A percentile compares a stretch with the other conserved stretches of the same genome.
Evolutionary conservation across 2,888 invertebrate genomes (phyloP).

Genomic region (Epicampocera succincta): DNA sequence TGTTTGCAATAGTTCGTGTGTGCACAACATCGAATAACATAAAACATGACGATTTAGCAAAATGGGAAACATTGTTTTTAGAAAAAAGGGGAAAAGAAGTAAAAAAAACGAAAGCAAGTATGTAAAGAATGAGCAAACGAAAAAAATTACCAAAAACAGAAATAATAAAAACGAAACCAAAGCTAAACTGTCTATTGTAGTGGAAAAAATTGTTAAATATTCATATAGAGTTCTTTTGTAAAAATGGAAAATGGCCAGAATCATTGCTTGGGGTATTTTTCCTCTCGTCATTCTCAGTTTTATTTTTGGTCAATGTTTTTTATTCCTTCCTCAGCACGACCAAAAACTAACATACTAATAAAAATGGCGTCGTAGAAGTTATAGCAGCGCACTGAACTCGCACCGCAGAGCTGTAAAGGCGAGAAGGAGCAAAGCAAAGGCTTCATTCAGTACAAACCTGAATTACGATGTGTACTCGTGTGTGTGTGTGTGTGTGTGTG

Average conservation of each 20-base stretch:
- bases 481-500: no score
- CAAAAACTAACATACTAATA: slow-evolving; percentile 59
- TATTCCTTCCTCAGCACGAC: slow-evolving; percentile 34
- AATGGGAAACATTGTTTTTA: slow-evolving; percentile 62
- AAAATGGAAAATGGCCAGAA: slow-evolving; percentile 64
- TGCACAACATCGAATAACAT: slow-evolving; percentile 70
- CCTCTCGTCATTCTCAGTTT: slow-evolving; percentile 8
- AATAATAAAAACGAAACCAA: slow-evolving; percentile 56
- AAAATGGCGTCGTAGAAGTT: slow-evolving; percentile 59
- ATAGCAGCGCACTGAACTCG: slow-evolving; percentile 35
- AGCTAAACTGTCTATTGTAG: slow-evolving; percentile 62
- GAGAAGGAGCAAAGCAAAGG: no score
- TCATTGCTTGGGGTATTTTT: slow-evolving; percentile 56
- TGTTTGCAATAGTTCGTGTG: slow-evolving; percentile 56
- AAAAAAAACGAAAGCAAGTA: slow-evolving; percentile 37
- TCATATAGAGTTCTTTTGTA: slow-evolving; percentile 64
- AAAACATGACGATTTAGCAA: slow-evolving; percentile 69
- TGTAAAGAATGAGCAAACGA: slow-evolving; percentile 38
- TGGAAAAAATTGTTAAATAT: slow-evolving; percentile 68
- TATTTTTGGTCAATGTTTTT: slow-evolving; percentile 42
- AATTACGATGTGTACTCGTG: no score
- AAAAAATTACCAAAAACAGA: slow-evolving; percentile 5
- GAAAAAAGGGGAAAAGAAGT: slow-evolving; percentile 15
- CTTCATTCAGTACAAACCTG: no score
- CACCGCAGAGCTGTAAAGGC: slow-evolving; percentile 46